Conservation (phyloP, 2,113 vertebrate genomes). For the Haemorhous mexicanus region DNA sequence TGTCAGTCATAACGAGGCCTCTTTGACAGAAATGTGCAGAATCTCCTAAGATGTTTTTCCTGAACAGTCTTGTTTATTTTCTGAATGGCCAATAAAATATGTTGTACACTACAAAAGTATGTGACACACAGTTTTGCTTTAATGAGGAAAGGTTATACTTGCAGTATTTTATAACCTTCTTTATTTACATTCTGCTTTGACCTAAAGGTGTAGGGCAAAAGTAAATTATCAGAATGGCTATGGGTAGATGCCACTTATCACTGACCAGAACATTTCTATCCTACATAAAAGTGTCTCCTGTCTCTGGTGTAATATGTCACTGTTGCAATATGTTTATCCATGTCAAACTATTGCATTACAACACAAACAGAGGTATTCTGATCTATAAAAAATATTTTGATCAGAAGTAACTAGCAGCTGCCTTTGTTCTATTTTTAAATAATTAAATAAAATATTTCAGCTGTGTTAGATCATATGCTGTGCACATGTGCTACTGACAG, state of each 20-base stretch:
- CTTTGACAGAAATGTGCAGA: neutral
- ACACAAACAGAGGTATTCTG: constrained; percentile 33
- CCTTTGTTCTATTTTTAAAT: constrained; percentile 54
- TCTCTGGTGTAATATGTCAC: constrained; percentile 34
- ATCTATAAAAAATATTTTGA: constrained; percentile 21
- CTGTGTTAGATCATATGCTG: constrained; percentile 1
- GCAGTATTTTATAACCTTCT: neutral
- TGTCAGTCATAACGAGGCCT: neutral
- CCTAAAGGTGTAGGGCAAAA: neutral
- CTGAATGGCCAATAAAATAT: neutral
- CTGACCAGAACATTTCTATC: neutral
- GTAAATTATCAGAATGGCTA: neutral
- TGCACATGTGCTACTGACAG: neutral
- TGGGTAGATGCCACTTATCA: neutral
- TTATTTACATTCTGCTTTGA: neutral
- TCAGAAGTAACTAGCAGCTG: constrained; percentile 28
- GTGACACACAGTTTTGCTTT: neutral
- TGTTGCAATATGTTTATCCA: constrained; percentile 36
- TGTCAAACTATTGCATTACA: constrained; percentile 51
- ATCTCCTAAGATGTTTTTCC: neutral
- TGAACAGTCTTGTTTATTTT: neutral
- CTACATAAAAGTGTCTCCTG: constrained; percentile 12
- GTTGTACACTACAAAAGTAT: rapidly evolving
- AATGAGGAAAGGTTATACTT: neutral
- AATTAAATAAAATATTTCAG: constrained; percentile 39